A percentile compares a stretch with the other conserved stretches of the same genome.
Evolutionary conservation across 2,113 vertebrate species (phyloP).

Genomic region (Anser brachyrhynchus): DNA sequence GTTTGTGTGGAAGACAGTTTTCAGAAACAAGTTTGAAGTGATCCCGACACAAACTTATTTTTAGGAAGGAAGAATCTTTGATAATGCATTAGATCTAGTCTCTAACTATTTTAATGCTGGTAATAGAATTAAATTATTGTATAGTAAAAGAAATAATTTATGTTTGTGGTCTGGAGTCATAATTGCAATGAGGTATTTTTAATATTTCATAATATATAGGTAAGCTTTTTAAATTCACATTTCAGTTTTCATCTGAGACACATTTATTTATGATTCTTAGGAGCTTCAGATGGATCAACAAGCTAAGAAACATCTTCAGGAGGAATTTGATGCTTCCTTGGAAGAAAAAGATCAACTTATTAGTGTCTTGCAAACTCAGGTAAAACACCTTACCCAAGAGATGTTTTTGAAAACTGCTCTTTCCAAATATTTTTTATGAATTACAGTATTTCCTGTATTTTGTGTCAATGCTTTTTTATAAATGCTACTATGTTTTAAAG

Average conservation of each 20-base stretch:
- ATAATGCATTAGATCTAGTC: not conserved
- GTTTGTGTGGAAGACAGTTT: not conserved
- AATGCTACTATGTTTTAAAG: not conserved
- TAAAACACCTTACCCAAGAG: constrained; percentile 28
- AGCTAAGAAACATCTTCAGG: constrained; percentile 97
- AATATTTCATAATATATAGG: not conserved
- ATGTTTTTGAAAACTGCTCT: not conserved
- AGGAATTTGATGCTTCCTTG: constrained; percentile 93
- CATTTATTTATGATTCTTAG: constrained; percentile 62
- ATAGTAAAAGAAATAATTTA: not conserved
- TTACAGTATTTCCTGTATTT: not conserved
- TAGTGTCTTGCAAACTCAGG: constrained; percentile 95
- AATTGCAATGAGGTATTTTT: not conserved
- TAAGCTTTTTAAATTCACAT: not conserved
- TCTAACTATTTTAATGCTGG: not conserved
- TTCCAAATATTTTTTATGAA: not conserved
- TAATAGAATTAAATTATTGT: not conserved
- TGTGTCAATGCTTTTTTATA: not conserved
- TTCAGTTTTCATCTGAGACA: not conserved
- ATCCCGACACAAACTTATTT: not conserved
- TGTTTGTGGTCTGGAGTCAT: not conserved
- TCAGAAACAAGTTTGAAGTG: not conserved
- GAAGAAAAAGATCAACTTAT: constrained; percentile 98
- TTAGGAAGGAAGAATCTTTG: not conserved
- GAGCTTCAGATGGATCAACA: constrained; percentile 98